Percentiles rank a stretch among this genome's conserved stretches.
Evolutionary conservation across 2,797 vertebrate genomes (phyloP).

Genomic region (Tapirus indicus): DNA sequence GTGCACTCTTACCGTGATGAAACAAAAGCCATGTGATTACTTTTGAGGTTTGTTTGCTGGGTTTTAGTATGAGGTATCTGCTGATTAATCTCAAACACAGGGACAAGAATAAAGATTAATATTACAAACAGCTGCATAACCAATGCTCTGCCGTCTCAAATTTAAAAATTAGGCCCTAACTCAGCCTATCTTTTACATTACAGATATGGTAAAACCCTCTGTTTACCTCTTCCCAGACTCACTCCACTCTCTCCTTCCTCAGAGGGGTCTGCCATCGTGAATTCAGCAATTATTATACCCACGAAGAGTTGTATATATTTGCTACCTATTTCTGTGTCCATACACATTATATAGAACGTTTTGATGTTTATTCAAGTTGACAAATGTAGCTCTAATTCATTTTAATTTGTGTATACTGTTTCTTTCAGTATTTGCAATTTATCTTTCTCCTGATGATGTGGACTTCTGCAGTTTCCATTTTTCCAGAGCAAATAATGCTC

Average conservation of each 20-base stretch:
- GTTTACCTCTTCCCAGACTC: background rate
- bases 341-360: background rate
- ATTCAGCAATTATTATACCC: background rate
- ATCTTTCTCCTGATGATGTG: background rate
- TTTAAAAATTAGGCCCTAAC: conserved; percentile 20
- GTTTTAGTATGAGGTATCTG: background rate
- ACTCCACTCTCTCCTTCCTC: background rate
- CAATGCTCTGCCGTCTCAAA: background rate
- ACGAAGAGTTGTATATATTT: background rate
- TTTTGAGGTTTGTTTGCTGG: conserved; percentile 5
- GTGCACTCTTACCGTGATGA: background rate
- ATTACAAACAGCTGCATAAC: background rate
- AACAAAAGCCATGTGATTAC: background rate
- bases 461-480: background rate
- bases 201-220: background rate
- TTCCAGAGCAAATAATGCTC: background rate
- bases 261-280: background rate
- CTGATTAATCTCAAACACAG: background rate
- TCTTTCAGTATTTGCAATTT: background rate
- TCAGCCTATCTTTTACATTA: background rate
- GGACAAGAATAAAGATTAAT: background rate
- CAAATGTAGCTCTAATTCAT: background rate
- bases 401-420: background rate
- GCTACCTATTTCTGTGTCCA: background rate
- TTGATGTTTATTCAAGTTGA: background rate